These are phyloP conservation scores for Pyrgus malvae DNA, from an alignment of 2,888 invertebrate genomes.

Conservation along the genomic window DNA sequence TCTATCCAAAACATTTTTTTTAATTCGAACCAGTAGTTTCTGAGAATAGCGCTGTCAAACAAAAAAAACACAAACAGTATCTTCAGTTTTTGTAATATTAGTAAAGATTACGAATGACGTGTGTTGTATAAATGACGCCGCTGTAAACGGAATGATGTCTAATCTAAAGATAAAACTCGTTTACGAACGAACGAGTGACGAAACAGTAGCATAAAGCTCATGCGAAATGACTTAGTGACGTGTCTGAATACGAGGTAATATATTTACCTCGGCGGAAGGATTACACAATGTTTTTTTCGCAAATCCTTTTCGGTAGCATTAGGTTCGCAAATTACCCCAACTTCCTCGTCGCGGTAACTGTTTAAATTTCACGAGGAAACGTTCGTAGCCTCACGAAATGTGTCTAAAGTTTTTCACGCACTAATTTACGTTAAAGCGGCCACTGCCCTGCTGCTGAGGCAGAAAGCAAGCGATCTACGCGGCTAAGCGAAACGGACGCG, in stretches of 20 bases:
- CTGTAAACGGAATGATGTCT: slow-evolving; percentile 1
- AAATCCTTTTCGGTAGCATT: slow-evolving; percentile 39
- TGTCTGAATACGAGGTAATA: slow-evolving; percentile 12
- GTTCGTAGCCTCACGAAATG: slow-evolving; percentile 44
- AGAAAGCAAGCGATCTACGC: too few relatives aligned
- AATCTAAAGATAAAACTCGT: slow-evolving; percentile 18
- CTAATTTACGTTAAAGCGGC: slow-evolving; percentile 46
- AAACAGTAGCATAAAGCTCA: slow-evolving; percentile 18
- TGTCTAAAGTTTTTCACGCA: slow-evolving; percentile 48
- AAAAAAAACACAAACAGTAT: too few relatives aligned
- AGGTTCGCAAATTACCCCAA: slow-evolving; percentile 44
- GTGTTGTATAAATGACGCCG: slow-evolving; percentile 3
- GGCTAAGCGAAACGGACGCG: too few relatives aligned
- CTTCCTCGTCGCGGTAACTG: slow-evolving; percentile 43
- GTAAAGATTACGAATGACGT: too few relatives aligned
- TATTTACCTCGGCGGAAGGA: slow-evolving; percentile 25
- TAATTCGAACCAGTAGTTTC: too few relatives aligned
- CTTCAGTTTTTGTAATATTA: too few relatives aligned
- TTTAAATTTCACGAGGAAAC: slow-evolving; percentile 44
- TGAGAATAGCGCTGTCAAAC: too few relatives aligned
- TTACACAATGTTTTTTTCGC: slow-evolving; percentile 34
- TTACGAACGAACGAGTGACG: slow-evolving; percentile 12
- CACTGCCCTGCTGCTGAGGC: too few relatives aligned
- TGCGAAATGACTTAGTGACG: slow-evolving; percentile 17
- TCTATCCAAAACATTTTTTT: too few relatives aligned